phyloP scores from a whole-genome alignment of 2,888 invertebrate genomes.

The Volucella zonaria region DNA sequence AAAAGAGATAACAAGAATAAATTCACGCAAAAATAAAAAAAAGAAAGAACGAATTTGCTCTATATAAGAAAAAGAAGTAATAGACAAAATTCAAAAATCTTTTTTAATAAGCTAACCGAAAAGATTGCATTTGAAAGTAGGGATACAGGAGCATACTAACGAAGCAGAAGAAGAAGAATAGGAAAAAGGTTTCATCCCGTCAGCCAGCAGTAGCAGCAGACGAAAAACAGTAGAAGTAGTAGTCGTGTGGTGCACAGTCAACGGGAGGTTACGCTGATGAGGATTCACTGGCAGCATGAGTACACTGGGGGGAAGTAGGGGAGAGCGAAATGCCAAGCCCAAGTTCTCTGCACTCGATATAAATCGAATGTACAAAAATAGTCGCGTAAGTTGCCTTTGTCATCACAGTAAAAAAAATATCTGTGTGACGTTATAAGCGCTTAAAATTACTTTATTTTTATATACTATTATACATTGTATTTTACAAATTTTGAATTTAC shows the following conservation, averaged over 20 bases:
- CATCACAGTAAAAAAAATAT: neutral
- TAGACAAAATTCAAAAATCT: slow-evolving; percentile 28
- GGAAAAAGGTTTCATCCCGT: slow-evolving; percentile 57
- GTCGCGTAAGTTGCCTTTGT: slow-evolving; percentile 85
- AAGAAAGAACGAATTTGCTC: slow-evolving; percentile 17
- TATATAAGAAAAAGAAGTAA: slow-evolving; percentile 22
- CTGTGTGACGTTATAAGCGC: neutral
- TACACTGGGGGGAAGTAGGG: slow-evolving; percentile 84
- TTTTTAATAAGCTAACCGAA: slow-evolving; percentile 31
- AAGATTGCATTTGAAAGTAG: slow-evolving; percentile 32
- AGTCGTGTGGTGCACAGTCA: slow-evolving; percentile 77
- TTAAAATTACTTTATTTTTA: slow-evolving; percentile 38
- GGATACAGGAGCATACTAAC: neutral
- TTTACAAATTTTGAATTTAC: slow-evolving; percentile 76
- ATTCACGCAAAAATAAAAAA: slow-evolving; percentile 27
- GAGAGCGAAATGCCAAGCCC: slow-evolving; percentile 87
- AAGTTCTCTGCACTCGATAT: slow-evolving; percentile 98
- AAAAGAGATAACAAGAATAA: slow-evolving; percentile 22
- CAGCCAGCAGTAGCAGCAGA: slow-evolving; percentile 33
- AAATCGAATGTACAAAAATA: slow-evolving; percentile 96
- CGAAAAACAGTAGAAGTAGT: slow-evolving; percentile 56
- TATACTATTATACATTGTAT: no score
- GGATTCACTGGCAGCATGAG: slow-evolving; percentile 84
- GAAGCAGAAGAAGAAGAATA: neutral
- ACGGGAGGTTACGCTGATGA: slow-evolving; percentile 83